Percentiles rank a stretch among this genome's conserved stretches.
Evolutionary conservation across 2,797 vertebrate genomes (phyloP).

Genomic region (Siniperca undulata): DNA sequence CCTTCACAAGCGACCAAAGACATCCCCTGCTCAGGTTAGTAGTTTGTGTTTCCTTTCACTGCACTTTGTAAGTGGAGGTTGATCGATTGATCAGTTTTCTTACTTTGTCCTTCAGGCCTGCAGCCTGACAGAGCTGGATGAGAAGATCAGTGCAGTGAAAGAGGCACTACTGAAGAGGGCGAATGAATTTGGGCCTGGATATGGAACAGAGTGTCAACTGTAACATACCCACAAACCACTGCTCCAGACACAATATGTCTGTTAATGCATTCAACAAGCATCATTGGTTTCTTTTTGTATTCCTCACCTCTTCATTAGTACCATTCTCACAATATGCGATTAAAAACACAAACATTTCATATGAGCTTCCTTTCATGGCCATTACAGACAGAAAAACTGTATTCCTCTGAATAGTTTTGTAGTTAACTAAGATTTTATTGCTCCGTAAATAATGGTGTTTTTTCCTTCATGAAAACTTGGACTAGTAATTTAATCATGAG

Average conservation of each 20-base stretch:
- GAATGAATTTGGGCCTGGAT: conserved; percentile 87
- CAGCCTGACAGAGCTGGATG: conserved; percentile 95
- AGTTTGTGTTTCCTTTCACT: conserved; percentile 12
- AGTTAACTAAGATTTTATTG: conserved; percentile 32
- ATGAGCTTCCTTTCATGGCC: not conserved
- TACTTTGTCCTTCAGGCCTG: conserved; percentile 86
- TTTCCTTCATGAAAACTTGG: conserved; percentile 21
- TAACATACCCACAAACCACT: conserved; percentile 55
- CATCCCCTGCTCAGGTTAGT: conserved; percentile 89
- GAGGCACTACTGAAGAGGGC: conserved; percentile 93
- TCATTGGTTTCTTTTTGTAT: conserved; percentile 5
- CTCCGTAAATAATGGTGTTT: conserved; percentile 66
- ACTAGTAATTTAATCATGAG: conserved; percentile 7
- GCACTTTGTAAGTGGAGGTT: conserved; percentile 1
- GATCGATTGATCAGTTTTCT: conserved; percentile 1
- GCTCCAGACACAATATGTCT: not conserved
- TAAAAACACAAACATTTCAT: conserved; percentile 4
- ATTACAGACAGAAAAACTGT: not conserved
- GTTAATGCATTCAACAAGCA: not conserved
- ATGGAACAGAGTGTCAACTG: conserved; percentile 81
- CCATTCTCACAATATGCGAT: not conserved
- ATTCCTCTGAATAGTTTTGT: conserved; percentile 17
- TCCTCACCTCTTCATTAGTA: not conserved
- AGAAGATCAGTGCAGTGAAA: conserved; percentile 96
- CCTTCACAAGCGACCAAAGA: conserved; percentile 92